These are phyloP conservation scores for Anguilla obscura DNA, from an alignment of 2,797 vertebrate genomes.

Conservation along the genomic window DNA sequence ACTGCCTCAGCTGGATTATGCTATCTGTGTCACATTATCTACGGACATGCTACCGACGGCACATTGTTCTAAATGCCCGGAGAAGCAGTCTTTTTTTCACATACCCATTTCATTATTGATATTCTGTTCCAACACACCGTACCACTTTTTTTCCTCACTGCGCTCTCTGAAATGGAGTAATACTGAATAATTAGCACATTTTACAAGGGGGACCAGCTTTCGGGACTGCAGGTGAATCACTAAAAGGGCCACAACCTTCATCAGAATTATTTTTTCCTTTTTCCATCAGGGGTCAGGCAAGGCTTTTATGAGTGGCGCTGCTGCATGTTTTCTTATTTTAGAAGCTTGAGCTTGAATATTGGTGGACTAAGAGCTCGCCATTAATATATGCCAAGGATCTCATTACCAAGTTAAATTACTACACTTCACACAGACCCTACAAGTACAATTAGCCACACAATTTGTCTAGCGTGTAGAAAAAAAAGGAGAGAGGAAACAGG, in stretches of 20 bases:
- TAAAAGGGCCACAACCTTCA: background rate
- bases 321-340: background rate
- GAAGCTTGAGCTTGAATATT: background rate
- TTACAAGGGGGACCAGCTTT: background rate
- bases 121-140: background rate
- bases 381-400: constrained; percentile 29
- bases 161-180: constrained; percentile 1
- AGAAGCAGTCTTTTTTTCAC: background rate
- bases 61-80: background rate
- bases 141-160: too few relatives aligned
- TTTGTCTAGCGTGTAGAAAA: constrained; percentile 11
- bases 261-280: background rate
- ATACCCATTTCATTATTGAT: background rate
- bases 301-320: background rate
- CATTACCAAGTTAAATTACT: constrained; percentile 45
- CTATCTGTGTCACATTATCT: too few relatives aligned
- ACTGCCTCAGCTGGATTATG: background rate
- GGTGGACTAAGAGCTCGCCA: background rate
- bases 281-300: background rate
- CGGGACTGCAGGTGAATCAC: background rate
- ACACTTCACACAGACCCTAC: constrained; percentile 22
- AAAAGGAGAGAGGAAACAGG: background rate
- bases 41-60: background rate
- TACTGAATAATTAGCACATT: background rate
- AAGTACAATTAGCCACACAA: constrained; percentile 21